These are phyloP conservation scores for Atherix ibis DNA, from an alignment of 2,888 invertebrate genomes.

Conservation along the genomic window DNA sequence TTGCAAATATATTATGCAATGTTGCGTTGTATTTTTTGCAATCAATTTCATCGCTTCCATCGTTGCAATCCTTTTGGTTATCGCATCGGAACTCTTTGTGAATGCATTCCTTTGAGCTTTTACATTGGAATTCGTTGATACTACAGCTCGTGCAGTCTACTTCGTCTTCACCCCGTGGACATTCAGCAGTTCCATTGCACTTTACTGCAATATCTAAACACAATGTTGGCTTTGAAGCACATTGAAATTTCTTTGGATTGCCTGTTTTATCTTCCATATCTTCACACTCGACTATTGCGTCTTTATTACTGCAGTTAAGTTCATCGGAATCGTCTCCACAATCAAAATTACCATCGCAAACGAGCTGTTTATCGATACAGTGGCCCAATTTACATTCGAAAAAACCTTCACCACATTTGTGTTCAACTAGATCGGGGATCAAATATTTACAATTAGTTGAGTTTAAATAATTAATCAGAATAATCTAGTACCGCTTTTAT, in stretches of 20 bases:
- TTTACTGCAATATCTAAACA: slow-evolving; percentile 30
- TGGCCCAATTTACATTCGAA: slow-evolving; percentile 35
- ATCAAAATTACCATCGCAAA: slow-evolving; percentile 42
- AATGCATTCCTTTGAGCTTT: slow-evolving; percentile 43
- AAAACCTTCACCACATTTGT: slow-evolving; percentile 22
- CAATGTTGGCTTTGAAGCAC: slow-evolving; percentile 20
- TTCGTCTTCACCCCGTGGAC: slow-evolving; percentile 60
- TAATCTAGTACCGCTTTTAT: slow-evolving; percentile 29
- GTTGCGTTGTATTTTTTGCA: slow-evolving; percentile 21
- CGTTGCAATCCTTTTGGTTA: slow-evolving; percentile 47
- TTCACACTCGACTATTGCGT: slow-evolving; percentile 31
- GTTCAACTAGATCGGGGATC: slow-evolving; percentile 22
- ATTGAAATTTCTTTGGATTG: slow-evolving; percentile 22
- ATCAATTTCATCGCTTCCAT: slow-evolving; percentile 56
- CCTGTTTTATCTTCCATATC: no score
- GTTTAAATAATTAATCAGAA: slow-evolving; percentile 20
- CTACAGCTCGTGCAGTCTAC: slow-evolving; percentile 38
- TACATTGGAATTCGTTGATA: slow-evolving; percentile 50
- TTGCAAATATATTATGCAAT: slow-evolving; percentile 9
- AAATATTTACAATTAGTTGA: no score
- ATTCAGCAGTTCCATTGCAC: slow-evolving; percentile 50
- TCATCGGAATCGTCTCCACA: slow-evolving; percentile 44
- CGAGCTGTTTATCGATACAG: slow-evolving; percentile 38
- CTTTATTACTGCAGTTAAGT: slow-evolving; percentile 23
- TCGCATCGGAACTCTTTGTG: slow-evolving; percentile 42